A percentile compares a stretch with the other conserved stretches of the same genome.
Evolutionary conservation across 53 echinoderm and acorn worm species (phyloP).

Genomic region (Holothuria leucospilota): DNA sequence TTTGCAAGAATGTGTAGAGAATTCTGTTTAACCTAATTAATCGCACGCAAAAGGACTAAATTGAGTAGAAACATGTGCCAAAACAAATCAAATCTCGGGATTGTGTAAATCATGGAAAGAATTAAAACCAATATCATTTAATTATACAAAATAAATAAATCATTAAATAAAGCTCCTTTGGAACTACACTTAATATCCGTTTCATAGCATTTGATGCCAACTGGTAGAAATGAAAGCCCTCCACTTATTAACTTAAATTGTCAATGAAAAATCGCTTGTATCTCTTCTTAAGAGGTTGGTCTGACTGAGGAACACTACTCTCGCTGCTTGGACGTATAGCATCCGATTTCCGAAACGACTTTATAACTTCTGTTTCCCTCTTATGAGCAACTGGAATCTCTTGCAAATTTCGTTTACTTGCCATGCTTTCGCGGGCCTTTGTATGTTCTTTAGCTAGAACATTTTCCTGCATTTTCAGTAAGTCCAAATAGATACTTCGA

Average conservation of each 20-base stretch:
- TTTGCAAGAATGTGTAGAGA: no score
- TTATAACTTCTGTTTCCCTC: neutral
- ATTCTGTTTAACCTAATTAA: no score
- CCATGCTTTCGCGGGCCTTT: neutral
- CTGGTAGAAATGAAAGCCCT: neutral
- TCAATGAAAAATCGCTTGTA: slow-evolving; percentile 47
- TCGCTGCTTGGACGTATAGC: neutral
- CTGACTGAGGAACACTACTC: slow-evolving; percentile 30
- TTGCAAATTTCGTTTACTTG: neutral
- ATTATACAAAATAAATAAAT: no score
- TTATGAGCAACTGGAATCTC: neutral
- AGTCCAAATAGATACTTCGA: slow-evolving; percentile 22
- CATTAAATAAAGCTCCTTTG: no score
- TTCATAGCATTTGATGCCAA: no score
- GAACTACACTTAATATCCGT: no score
- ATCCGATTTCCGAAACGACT: neutral
- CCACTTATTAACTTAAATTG: slow-evolving; percentile 3
- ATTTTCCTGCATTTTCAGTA: slow-evolving; percentile 34
- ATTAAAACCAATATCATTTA: no score
- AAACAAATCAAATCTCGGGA: no score
- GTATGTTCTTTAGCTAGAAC: neutral
- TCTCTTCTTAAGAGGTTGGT: slow-evolving; percentile 35
- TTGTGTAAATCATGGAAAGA: no score
- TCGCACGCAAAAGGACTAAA: no score
- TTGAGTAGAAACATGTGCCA: no score